Percentiles rank a stretch among this genome's conserved stretches.
Conservation (phyloP, 2,888 invertebrate genomes). For the Drosophila monieri region DNA sequence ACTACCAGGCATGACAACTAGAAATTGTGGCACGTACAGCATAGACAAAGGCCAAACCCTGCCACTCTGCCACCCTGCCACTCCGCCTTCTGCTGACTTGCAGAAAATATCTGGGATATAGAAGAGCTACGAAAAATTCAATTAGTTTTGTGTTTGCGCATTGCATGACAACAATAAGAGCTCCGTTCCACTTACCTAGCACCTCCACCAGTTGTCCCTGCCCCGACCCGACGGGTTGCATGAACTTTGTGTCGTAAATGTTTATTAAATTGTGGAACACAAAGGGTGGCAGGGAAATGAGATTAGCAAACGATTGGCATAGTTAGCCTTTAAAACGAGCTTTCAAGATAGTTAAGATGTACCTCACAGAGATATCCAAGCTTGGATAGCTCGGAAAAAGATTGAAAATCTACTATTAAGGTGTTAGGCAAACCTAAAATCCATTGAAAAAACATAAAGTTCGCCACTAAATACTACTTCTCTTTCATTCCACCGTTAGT, state of each 20-base stretch:
- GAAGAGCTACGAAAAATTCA: conserved; percentile 65
- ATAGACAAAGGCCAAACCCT: conserved; percentile 56
- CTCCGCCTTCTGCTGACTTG: conserved; percentile 62
- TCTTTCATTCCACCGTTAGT: background rate
- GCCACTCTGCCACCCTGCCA: background rate
- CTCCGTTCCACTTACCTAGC: conserved; percentile 22
- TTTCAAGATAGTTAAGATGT: conserved; percentile 1
- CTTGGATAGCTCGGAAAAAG: background rate
- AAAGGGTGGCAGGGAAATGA: conserved; percentile 21
- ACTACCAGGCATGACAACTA: conserved; percentile 53
- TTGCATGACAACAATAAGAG: conserved; percentile 74
- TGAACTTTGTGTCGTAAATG: conserved; percentile 32
- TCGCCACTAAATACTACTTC: background rate
- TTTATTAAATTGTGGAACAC: conserved; percentile 38
- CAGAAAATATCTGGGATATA: conserved; percentile 69
- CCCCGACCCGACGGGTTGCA: conserved; percentile 10
- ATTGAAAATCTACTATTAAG: background rate
- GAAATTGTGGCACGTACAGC: conserved; percentile 73
- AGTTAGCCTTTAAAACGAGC: conserved; percentile 18
- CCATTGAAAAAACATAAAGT: background rate
- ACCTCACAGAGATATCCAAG: background rate
- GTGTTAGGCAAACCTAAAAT: background rate
- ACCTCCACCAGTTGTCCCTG: conserved; percentile 1
- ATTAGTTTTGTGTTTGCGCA: conserved; percentile 78
- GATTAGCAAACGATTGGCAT: conserved; percentile 19